These are phyloP conservation scores for Sciurus carolinensis DNA, from an alignment of 2,797 vertebrate genomes.

Conservation along the genomic window DNA sequence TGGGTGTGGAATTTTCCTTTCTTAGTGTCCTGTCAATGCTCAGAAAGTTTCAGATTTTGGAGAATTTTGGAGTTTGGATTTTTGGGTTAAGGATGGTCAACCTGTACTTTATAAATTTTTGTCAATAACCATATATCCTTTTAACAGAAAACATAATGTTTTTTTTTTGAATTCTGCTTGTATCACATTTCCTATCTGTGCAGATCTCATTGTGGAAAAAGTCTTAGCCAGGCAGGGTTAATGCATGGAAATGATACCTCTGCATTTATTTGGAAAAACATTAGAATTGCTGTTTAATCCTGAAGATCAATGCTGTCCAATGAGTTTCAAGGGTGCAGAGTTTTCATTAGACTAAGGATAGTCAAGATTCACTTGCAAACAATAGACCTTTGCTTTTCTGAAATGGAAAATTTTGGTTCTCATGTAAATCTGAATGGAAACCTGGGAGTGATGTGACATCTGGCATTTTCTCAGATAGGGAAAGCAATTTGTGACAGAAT, in stretches of 20 bases:
- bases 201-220: background rate
- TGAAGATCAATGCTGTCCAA: background rate
- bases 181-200: background rate
- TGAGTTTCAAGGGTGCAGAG: background rate
- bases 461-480: constrained; percentile 20
- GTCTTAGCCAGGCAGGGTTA: background rate
- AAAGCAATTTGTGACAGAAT: constrained; percentile 50
- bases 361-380: constrained; percentile 57
- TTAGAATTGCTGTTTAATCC: constrained; percentile 11
- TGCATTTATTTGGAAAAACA: constrained; percentile 53
- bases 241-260: background rate
- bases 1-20: background rate
- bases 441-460: constrained; percentile 7
- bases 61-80: background rate
- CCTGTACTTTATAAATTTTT: background rate
- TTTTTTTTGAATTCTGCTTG: background rate
- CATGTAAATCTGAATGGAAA: constrained; percentile 56
- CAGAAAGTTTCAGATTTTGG: background rate
- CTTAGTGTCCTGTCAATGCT: background rate
- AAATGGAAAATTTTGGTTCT: background rate
- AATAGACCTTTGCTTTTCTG: constrained; percentile 17
- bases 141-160: background rate
- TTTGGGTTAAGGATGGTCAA: background rate
- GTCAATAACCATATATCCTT: background rate
- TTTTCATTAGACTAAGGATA: constrained; percentile 13